Evolutionary conservation across 1,140 invertebrate genomes (phyloP).

Genomic region (Acyrthosiphon pisum): DNA sequence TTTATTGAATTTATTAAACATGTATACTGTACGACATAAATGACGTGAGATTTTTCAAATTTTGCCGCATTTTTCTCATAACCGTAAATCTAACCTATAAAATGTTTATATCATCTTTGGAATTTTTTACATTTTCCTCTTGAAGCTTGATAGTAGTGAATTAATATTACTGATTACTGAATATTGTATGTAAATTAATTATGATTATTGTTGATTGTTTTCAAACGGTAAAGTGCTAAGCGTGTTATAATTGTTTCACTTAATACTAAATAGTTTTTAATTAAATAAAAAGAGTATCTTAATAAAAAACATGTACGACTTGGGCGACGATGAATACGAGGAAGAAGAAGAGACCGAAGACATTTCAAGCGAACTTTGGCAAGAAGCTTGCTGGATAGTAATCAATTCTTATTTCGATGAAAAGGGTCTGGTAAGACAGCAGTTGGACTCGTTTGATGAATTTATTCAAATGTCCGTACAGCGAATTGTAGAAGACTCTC

Average conservation of each 20-base stretch:
- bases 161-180: no score
- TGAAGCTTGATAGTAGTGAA: background rate
- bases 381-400: constrained; percentile 99
- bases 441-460: constrained; percentile 98
- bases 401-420: constrained; percentile 99
- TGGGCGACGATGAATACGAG: constrained; percentile 60
- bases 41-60: background rate
- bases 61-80: background rate
- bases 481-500: constrained; percentile 97
- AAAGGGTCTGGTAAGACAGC: constrained; percentile 97
- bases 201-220: background rate
- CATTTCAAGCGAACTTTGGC: constrained; percentile 94
- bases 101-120: constrained; percentile 21
- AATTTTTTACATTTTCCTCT: background rate
- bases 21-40: background rate
- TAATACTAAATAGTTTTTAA: background rate
- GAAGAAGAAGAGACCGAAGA: constrained; percentile 84
- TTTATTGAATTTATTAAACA: background rate
- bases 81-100: constrained; percentile 5
- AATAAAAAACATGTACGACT: constrained; percentile 43
- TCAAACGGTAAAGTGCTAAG: background rate
- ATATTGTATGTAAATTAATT: background rate
- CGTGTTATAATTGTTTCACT: background rate
- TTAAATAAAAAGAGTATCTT: background rate
- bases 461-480: constrained; percentile 99